Percentiles rank a stretch among this genome's conserved stretches.
phyloP scores from a whole-genome alignment of 2,797 vertebrate genomes.

The Eulemur albifrons region DNA sequence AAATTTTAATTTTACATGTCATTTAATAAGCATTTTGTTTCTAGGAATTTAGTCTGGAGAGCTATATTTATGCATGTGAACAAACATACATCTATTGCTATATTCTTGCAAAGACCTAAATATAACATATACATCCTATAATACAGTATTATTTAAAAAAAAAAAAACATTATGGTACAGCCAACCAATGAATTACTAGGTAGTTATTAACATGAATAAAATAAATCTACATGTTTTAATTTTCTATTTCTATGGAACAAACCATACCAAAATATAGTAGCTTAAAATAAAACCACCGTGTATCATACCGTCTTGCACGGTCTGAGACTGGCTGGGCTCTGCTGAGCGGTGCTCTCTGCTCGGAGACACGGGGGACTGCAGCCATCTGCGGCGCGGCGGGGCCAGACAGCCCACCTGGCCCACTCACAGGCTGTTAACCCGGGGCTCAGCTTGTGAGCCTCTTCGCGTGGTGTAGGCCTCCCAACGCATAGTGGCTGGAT shows the following conservation, averaged over 20 bases:
- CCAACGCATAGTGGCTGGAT: fast-evolving
- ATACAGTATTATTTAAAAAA: background rate
- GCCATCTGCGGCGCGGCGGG: background rate
- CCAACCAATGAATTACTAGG: background rate
- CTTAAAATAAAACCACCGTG: background rate
- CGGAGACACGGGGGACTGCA: background rate
- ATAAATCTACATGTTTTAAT: background rate
- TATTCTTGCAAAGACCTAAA: background rate
- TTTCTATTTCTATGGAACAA: background rate
- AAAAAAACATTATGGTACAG: background rate
- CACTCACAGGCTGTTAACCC: background rate
- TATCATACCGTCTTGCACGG: background rate
- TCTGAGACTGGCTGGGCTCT: background rate
- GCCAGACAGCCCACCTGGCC: background rate
- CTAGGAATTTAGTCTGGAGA: background rate
- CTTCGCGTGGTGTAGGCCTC: background rate
- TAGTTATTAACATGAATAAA: background rate
- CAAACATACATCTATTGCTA: background rate
- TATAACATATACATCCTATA: background rate
- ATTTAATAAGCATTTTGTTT: background rate
- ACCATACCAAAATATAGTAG: background rate
- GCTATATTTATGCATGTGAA: background rate
- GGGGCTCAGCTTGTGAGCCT: background rate
- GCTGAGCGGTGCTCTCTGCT: background rate
- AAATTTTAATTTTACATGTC: background rate